Evolutionary conservation across 35 echinoderm and acorn worm species (phyloP).

Genomic region (Lytechinus variegatus): DNA sequence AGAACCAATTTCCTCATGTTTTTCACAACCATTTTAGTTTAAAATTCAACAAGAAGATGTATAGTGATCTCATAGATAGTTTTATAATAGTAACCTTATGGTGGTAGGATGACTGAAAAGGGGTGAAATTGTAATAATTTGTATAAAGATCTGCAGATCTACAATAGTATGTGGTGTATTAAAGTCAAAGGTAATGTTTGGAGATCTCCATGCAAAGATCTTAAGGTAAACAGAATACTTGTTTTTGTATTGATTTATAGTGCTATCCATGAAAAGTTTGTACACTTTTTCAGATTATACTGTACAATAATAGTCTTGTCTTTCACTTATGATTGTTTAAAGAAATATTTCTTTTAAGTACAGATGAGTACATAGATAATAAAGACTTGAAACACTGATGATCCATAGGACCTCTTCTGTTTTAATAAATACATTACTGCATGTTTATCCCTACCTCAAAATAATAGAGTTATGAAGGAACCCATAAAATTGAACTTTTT

Average conservation of each 20-base stretch:
- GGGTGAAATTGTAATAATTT: background rate
- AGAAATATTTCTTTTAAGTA: background rate
- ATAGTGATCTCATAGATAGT: background rate
- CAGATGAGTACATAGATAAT: background rate
- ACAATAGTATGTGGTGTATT: background rate
- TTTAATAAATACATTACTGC: too few relatives aligned
- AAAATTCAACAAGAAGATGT: background rate
- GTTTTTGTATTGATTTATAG: conserved; percentile 15
- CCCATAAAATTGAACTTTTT: background rate
- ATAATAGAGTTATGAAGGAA: background rate
- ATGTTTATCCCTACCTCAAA: background rate
- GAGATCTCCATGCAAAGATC: background rate
- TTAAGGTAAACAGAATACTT: background rate
- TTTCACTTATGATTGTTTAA: background rate
- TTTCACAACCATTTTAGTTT: background rate
- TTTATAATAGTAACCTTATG: background rate
- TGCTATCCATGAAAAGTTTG: background rate
- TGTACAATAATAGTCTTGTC: conserved; percentile 16
- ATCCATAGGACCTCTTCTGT: background rate
- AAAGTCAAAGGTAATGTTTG: background rate
- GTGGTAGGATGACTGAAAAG: background rate
- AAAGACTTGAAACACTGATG: background rate
- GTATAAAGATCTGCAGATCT: background rate
- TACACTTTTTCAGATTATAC: too few relatives aligned
- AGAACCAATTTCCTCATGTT: background rate